Evolutionary conservation across 1,140 invertebrate genomes (phyloP), one percentile per base, ranked within the genome.

Genomic region (Sitophilus oryzae): DNA sequence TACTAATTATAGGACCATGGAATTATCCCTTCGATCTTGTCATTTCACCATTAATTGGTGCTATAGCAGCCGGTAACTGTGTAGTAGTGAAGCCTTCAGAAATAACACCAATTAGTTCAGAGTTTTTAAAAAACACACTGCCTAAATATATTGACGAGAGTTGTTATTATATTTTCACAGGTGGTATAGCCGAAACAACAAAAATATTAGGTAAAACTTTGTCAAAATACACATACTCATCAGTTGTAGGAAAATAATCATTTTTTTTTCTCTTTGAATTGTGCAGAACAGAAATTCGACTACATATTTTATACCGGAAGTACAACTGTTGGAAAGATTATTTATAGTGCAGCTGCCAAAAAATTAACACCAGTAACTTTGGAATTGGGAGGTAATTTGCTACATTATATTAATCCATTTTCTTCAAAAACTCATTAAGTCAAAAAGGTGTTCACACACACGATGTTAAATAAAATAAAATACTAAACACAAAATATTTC

Each of bases 221-320:
- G 5, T 30, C 5, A 30, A 6, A 30, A 30, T 30, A 6, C 11
- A 30, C 25, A 11, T n/a, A n/a, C n/a, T n/a, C n/a, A n/a, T n/a
- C n/a, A n/a, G n/a, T n/a, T n/a, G n/a, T n/a, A 30, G 25, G 5
- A 30, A 5, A 30, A 30, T 11, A 30, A 30, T 11, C 11, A 30
- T 30, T 38, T 38, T 4, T 38, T 4, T 38, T n/a, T 38, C 67
- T 99, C 3, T 74, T 57, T 18, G n/a, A n/a, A n/a, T n/a, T n/a
- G n/a, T n/a, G n/a, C 98, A 10, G 88, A 92, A 60, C 79, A 96
- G 67, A 82, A 81, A 66, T 99, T 96, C 71, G 96, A 99, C 76
- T 92, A 96, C 67, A 98, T 99, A 58, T 95, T 99, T 75, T 99
- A 92, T 70, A 99, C 96, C 1, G 96, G 96, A 1, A 91, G 88